Evolutionary conservation across 1,140 invertebrate species (phyloP).

Genomic region (Pseudomyrmex gracilis): DNA sequence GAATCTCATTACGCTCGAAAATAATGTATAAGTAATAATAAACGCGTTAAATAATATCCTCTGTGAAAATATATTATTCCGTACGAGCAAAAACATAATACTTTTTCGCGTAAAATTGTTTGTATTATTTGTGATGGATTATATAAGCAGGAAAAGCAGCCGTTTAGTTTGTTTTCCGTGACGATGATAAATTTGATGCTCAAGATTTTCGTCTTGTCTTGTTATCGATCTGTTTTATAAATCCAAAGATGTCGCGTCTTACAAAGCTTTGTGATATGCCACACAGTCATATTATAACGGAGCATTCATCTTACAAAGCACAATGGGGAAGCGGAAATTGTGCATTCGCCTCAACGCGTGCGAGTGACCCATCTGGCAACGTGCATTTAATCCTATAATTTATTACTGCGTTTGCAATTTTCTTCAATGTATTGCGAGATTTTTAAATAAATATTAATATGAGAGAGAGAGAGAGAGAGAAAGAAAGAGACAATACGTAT

Average conservation of each 20-base stretch:
- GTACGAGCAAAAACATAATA: too few relatives aligned
- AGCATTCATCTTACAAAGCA: conserved; percentile 25
- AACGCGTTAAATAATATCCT: too few relatives aligned
- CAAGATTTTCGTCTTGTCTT: too few relatives aligned
- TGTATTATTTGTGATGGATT: too few relatives aligned
- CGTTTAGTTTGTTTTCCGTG: too few relatives aligned
- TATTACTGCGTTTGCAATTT: background rate
- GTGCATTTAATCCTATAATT: conserved; percentile 40
- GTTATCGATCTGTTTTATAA: background rate
- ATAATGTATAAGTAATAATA: too few relatives aligned
- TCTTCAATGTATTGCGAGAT: conserved; percentile 3
- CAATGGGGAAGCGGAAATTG: background rate
- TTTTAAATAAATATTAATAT: background rate
- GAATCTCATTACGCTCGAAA: too few relatives aligned
- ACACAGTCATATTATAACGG: conserved; percentile 5
- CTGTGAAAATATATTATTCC: too few relatives aligned
- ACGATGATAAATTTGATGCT: too few relatives aligned
- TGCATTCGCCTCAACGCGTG: background rate
- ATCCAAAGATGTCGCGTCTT: background rate
- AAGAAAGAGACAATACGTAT: background rate
- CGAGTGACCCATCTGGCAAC: background rate
- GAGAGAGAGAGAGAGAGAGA: too few relatives aligned
- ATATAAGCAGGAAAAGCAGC: too few relatives aligned
- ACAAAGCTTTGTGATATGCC: conserved; percentile 8
- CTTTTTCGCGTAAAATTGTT: too few relatives aligned